phyloP scores from a whole-genome alignment of 37 sponge, comb jelly and placozoan species.

The Cliona cf. orientalis region DNA sequence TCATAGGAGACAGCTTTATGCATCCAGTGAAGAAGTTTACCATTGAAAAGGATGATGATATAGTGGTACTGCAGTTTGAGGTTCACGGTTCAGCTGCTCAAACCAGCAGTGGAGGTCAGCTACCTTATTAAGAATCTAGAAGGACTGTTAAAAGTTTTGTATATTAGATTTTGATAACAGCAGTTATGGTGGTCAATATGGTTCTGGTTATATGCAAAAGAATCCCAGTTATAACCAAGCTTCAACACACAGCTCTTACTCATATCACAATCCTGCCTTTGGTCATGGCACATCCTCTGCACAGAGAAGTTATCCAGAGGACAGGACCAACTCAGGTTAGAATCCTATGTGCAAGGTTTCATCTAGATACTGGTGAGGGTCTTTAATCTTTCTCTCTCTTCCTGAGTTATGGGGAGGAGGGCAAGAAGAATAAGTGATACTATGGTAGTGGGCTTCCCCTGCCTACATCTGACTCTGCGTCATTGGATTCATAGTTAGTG shows the following conservation, averaged over 20 bases:
- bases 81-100: not conserved
- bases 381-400: no score
- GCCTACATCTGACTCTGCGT: no score
- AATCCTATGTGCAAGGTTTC: no score
- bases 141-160: not conserved
- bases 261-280: not conserved
- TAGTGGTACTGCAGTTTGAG: slow-evolving; percentile 50
- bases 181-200: not conserved
- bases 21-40: slow-evolving; percentile 58
- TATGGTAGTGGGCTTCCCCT: no score
- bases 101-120: no score
- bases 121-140: not conserved
- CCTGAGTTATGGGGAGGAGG: no score
- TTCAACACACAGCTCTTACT: not conserved
- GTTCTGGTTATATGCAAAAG: slow-evolving; percentile 21
- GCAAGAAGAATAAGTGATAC: no score
- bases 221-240: slow-evolving; percentile 43
- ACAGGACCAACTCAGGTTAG: no score
- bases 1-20: slow-evolving; percentile 48
- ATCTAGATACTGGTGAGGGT: no score
- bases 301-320: no score
- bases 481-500: no score
- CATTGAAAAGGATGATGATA: slow-evolving; percentile 17
- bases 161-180: not conserved
- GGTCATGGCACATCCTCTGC: no score